Conservation (phyloP, 2,888 invertebrate species). For the Sesamia inferens region DNA sequence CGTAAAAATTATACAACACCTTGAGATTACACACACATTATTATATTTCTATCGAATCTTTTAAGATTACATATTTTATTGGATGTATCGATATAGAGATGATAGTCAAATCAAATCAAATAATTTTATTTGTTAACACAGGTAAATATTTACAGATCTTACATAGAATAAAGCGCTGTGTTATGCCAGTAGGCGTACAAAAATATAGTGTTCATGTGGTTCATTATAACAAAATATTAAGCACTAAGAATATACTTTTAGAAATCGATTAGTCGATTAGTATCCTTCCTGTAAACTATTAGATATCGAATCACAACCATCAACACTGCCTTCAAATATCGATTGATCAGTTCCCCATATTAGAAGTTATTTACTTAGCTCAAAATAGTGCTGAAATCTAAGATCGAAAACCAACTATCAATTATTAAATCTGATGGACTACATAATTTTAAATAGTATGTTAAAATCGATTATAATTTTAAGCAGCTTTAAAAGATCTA, state of each 20-base stretch:
- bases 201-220: too few species aligned
- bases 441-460: neutral
- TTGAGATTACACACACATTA: neutral
- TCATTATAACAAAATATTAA: too few species aligned
- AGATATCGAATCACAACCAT: neutral
- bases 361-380: neutral
- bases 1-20: neutral
- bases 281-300: neutral
- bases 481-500: neutral
- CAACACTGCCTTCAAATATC: slow-evolving; percentile 11
- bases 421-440: neutral
- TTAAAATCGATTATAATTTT: neutral
- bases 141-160: too few species aligned
- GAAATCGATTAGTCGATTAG: too few species aligned
- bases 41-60: slow-evolving; percentile 7
- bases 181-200: too few species aligned
- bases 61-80: neutral
- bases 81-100: neutral
- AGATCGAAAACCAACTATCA: neutral
- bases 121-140: too few species aligned
- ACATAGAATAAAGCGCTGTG: too few species aligned
- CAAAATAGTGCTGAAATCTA: neutral
- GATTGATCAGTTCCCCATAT: neutral
- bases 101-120: too few species aligned
- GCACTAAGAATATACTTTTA: too few species aligned